These are phyloP conservation scores for Manacus vitellinus DNA, from an alignment of 2,113 vertebrate species.

Conservation along the genomic window DNA sequence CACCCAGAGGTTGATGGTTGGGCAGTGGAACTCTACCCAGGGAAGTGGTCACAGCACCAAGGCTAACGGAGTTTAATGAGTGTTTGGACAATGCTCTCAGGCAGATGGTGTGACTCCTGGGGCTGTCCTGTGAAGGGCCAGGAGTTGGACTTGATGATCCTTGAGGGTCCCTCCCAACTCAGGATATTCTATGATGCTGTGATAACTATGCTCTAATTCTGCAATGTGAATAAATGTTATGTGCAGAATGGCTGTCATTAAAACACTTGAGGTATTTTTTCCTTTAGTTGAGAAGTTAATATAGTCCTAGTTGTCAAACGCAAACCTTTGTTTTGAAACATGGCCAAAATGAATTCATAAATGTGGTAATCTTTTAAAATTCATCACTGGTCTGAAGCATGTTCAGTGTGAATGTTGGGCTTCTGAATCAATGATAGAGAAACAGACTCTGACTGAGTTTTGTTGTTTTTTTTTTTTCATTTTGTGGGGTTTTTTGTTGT, in stretches of 20 bases:
- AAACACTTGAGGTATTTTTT: background rate
- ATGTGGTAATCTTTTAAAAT: background rate
- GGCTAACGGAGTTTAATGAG: background rate
- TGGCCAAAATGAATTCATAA: background rate
- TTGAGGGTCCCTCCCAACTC: background rate
- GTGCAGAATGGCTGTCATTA: background rate
- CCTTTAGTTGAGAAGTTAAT: background rate
- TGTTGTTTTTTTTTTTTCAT: accelerated
- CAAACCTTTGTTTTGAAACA: background rate
- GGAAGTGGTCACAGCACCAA: background rate
- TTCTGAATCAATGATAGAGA: background rate
- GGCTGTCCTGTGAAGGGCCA: background rate
- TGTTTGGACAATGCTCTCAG: background rate
- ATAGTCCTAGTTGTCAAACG: background rate
- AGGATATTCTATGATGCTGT: background rate
- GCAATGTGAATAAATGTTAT: background rate
- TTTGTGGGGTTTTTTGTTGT: background rate
- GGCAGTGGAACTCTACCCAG: background rate
- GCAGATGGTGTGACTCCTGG: background rate
- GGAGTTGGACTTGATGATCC: background rate
- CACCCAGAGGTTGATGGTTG: accelerated
- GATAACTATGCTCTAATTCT: background rate
- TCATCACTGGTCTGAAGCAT: background rate
- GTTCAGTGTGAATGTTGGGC: background rate
- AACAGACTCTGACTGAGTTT: background rate